A percentile compares a stretch with the other conserved stretches of the same genome.
Evolutionary conservation across 2,888 invertebrate genomes (phyloP).

Genomic region (Frankliniella fusca): DNA sequence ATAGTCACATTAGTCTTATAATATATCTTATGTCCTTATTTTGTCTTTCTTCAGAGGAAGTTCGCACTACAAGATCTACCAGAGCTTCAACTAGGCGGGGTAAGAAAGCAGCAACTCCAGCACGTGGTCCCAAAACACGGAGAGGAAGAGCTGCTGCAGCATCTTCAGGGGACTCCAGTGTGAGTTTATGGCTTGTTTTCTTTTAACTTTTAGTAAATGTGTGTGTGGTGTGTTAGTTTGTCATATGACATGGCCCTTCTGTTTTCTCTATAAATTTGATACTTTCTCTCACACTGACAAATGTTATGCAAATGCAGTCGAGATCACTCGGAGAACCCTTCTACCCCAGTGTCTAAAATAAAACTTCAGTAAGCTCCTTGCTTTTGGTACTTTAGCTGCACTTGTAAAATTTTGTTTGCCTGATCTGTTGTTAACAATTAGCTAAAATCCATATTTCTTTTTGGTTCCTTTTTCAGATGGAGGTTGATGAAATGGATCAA

Average conservation of each 20-base stretch:
- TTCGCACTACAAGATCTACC: not conserved
- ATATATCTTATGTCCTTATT: not conserved
- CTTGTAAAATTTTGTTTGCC: not conserved
- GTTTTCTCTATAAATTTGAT: constrained; percentile 1
- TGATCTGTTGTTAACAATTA: not conserved
- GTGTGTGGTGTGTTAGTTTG: not conserved
- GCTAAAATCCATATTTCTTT: not conserved
- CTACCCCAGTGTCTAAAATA: constrained; percentile 15
- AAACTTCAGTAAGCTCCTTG: constrained; percentile 22
- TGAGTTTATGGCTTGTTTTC: not conserved
- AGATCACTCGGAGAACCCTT: constrained; percentile 13
- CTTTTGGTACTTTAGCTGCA: constrained; percentile 11
- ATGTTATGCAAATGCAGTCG: constrained; percentile 16
- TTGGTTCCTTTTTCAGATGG: not conserved
- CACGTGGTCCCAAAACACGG: not conserved
- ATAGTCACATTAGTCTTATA: not conserved
- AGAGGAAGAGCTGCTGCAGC: not conserved
- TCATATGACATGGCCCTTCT: not conserved
- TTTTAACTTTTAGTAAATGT: not conserved
- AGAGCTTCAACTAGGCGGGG: not conserved
- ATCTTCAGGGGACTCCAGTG: not conserved
- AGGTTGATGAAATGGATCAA: not conserved
- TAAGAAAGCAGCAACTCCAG: constrained; percentile 9
- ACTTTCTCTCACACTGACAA: not conserved
- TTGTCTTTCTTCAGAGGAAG: not conserved